Evolutionary conservation across 1,140 invertebrate species (phyloP), one percentile per base, ranked within the genome.

Genomic region (Zaprionus ghesquierei): DNA sequence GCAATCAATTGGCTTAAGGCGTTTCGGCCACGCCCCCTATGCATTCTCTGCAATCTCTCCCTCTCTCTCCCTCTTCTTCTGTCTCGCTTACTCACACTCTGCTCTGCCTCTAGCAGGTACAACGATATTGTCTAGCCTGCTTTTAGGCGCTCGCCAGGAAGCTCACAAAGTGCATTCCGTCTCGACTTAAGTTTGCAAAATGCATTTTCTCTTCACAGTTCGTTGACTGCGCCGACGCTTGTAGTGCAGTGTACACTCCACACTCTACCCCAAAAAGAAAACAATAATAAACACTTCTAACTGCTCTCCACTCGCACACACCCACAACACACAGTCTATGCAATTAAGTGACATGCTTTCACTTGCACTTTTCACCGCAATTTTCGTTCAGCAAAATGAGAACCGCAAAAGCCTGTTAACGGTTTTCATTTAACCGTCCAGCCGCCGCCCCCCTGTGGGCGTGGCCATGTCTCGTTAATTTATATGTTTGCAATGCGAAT

Each of bases 61-160:
- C n/a, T 41, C 13, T 44, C 6, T 10, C 41, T 46, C 41, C 22
- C 18, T 46, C 10, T 22, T 5, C 31, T 12, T 33, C 31, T 33
- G 31, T n/a, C n/a, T n/a, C n/a, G n/a, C n/a, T n/a, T n/a, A n/a
- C n/a, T n/a, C n/a, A n/a, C 33, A 10, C 33, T 1, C 33, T 29
- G 1, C 9, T 29, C 27, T 5, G 27, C 9, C 35, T 41, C 8
- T 12, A 1, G 33, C 49, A 66, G 54, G 33, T 51, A 44, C 13
- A 58, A 59, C 44, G 33, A 53, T 66, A 5, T 77, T 62, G 29
- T 74, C 13, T 65, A 72, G 70, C 64, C 59, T 71, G 81, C 81
- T 87, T 85, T 85, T 85, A 87, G 63, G 58, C 80, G 53, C n/a
- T 58, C 61, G 70, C 70, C 31, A 23, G 68, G 82, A 85, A 85